Base-by-base conservation (phyloP, 2,888 invertebrate genomes). In the Stegophylla sp. region DNA sequence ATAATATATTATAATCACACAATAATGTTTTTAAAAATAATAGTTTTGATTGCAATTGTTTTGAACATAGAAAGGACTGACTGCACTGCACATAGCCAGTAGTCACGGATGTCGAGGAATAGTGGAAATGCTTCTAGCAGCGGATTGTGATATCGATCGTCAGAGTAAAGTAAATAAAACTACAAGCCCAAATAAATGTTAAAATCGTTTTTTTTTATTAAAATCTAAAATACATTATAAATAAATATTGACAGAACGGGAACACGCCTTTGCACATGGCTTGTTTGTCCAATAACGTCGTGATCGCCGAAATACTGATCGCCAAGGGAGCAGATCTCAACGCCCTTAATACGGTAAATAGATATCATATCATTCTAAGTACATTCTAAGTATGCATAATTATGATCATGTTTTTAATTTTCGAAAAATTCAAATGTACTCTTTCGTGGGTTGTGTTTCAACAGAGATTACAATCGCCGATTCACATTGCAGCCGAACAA, bases 401-500 rank as follows among this genome's bases (percentile, higher is more conserved):
- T 34, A 34, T 34, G 61, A 26, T 66, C 26, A 41, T 41, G 74
- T 81, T 26, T 26, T 15, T 81, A 51, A 23, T 83, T 66, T 51
- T 83, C 83, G 17, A 41, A 41, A 64, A 41, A 9, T n/a, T n/a
- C 4, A 17, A 7, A 17, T 9, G 4, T 63, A n/a, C n/a, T 41
- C 26, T 51, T n/a, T n/a, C 41, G 12, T 48, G 48, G 15, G 10
- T 15, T 4, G 63, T 43, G 1, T 26, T 59, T 26, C 53, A n/a
- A 15, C 86, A 92, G 92, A 90, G 91, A 86, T 88, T 91, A 0
- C 92, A 92, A 85, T 93, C 94, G 0, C 92, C 94, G 0, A 90
- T 94, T 84, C 94, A 94, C 86, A 90, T 94, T 77, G 94, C 94
- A 0, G 93, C 92, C 0, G 91, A 91, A 85, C 88, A 90, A 86